Evolutionary conservation across 2,888 invertebrate species (phyloP).

Genomic region (Drosophila demipolita): DNA sequence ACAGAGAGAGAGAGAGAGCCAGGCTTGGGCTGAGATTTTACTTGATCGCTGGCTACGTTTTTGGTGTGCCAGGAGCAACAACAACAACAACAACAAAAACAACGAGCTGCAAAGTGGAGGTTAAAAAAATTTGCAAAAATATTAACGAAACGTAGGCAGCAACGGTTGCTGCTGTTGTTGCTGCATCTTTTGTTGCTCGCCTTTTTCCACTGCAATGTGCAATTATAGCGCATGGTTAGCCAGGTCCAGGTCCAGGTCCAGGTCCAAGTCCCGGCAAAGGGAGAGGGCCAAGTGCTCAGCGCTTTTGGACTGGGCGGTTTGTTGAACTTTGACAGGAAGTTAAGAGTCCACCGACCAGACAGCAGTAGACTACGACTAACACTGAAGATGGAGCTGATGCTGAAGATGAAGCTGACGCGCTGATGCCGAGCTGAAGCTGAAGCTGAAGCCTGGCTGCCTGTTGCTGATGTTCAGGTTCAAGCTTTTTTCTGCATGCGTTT

Average conservation of each 20-base stretch:
- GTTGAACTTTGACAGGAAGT: slow-evolving; percentile 79
- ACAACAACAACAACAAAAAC: slow-evolving; percentile 24
- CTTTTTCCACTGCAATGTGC: slow-evolving; percentile 77
- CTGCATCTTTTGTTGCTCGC: slow-evolving; percentile 61
- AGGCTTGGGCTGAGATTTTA: slow-evolving; percentile 51
- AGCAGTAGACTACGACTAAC: slow-evolving; percentile 61
- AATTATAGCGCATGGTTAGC: slow-evolving; percentile 70
- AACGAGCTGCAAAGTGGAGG: slow-evolving; percentile 76
- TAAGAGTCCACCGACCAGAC: slow-evolving; percentile 57
- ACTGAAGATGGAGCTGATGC: slow-evolving; percentile 39
- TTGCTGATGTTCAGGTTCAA: slow-evolving; percentile 21
- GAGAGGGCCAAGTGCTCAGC: slow-evolving; percentile 39
- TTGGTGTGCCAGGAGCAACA: slow-evolving; percentile 59
- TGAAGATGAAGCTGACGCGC: slow-evolving; percentile 20
- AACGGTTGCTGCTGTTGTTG: slow-evolving; percentile 55
- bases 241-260: slow-evolving; percentile 4
- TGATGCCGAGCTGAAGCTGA: slow-evolving; percentile 32
- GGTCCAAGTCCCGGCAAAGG: not conserved
- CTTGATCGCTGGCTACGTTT: slow-evolving; percentile 54
- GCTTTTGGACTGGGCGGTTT: slow-evolving; percentile 74
- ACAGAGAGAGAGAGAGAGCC: slow-evolving; percentile 2
- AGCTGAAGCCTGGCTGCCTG: slow-evolving; percentile 35
- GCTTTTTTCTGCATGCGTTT: slow-evolving; percentile 32
- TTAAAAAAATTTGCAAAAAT: slow-evolving; percentile 79
- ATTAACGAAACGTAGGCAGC: slow-evolving; percentile 79